Base-by-base conservation (phyloP, 2,888 invertebrate genomes). In the Tineola bisselliella region DNA sequence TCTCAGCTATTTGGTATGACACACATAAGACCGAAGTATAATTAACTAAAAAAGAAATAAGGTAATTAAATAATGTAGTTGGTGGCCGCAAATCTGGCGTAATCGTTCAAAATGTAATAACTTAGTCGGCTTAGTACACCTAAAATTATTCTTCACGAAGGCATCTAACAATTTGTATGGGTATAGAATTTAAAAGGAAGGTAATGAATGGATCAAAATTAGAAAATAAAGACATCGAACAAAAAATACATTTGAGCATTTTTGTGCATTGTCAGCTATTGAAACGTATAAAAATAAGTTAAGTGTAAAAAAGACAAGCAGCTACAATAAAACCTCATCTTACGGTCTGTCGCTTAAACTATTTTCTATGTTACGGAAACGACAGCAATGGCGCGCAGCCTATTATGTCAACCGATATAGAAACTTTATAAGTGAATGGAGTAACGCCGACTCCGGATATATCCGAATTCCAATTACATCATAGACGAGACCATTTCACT, bases 401-500 rank as follows among this genome's bases (percentile, higher is more conserved):
- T 76, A 80, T 84, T 83, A 84, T 82, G 80, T 82, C 81, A 86
- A 82, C 74, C 76, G 75, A 81, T 81, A 81, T 73, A 81, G 76
- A 81, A 74, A 79, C 77, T 79, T 81, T 79, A 78, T 78, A 83
- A 84, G 84, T 82, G 86, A 84, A 84, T 80, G 84, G 84, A 80
- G 79, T 79, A 80, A 79, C 79, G 74, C 75, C 74, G 80, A 82
- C 79, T 84, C 83, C 87, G 86, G 86, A 86, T 82, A 87, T 77
- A 87, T 87, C 86, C 84, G 81, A 84, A 87, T 86, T 87, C 86
- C 87, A 81, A 87, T 87, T 87, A 84, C 86, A 86, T 87, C 84
- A 87, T 79, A 81, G 87, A 86, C 83, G 81, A 83, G 82, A 77
- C 86, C 84, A 86, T 86, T 87, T 87, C 87, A 87, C 87, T 87